phyloP scores from a whole-genome alignment of 2,797 vertebrate genomes.

The Notoglanidium macrostoma region DNA sequence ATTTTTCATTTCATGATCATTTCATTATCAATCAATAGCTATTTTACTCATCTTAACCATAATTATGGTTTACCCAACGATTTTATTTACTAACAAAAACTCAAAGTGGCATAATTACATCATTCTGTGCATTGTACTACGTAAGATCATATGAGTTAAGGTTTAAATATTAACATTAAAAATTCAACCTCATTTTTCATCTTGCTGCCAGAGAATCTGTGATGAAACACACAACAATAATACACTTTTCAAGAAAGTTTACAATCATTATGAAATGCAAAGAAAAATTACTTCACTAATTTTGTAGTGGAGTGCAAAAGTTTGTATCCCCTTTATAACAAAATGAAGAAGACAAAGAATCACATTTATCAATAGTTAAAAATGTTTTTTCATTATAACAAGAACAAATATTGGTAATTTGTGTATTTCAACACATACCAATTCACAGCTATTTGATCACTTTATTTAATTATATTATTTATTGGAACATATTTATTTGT shows the following conservation, averaged over 20 bases:
- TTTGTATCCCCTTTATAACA: background rate
- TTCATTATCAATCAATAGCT: background rate
- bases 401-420: background rate
- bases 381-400: background rate
- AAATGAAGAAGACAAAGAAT: background rate
- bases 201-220: constrained; percentile 97
- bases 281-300: background rate
- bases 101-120: background rate
- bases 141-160: background rate
- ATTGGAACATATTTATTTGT: background rate
- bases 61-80: background rate
- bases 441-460: background rate
- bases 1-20: background rate
- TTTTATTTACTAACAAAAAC: background rate
- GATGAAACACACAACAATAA: constrained; percentile 58
- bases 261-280: background rate
- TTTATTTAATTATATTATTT: background rate
- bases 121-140: too few species aligned
- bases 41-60: background rate
- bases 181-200: constrained; percentile 93
- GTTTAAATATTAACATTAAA: background rate
- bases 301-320: background rate
- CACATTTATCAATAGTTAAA: background rate
- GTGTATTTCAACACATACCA: background rate
- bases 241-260: background rate